Evolutionary conservation across 2,888 invertebrate genomes (phyloP).

Genomic region (Melieria crassipennis): DNA sequence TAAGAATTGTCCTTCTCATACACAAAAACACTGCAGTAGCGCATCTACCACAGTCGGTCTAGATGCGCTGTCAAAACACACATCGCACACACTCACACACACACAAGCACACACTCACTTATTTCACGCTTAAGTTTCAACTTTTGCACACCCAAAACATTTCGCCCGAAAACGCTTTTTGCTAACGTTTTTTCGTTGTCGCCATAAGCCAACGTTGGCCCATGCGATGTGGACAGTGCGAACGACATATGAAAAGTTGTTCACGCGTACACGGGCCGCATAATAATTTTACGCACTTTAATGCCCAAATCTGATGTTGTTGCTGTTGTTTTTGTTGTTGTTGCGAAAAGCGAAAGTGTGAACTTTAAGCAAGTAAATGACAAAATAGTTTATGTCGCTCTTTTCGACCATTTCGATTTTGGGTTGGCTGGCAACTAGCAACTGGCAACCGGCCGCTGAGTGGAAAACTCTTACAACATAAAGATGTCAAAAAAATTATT

Average conservation of each 20-base stretch:
- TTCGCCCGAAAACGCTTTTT: background rate
- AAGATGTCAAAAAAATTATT: no score
- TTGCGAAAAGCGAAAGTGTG: conserved; percentile 1
- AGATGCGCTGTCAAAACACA: no score
- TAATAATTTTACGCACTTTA: conserved; percentile 48
- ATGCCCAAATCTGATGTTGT: no score
- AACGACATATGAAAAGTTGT: conserved; percentile 54
- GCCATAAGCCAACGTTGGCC: background rate
- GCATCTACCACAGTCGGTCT: no score
- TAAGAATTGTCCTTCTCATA: no score
- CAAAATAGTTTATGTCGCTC: conserved; percentile 23
- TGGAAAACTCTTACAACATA: background rate
- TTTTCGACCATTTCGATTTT: background rate
- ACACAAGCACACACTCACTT: background rate
- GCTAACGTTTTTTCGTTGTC: background rate
- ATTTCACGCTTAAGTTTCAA: background rate
- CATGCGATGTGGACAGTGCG: conserved; percentile 31
- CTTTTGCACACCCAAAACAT: background rate
- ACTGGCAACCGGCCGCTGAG: background rate
- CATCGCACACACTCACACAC: background rate
- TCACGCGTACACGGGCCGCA: conserved; percentile 53
- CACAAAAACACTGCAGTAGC: no score
- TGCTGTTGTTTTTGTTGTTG: no score
- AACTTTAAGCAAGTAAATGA: conserved; percentile 20
- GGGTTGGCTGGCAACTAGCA: background rate